Percentiles rank a stretch among this genome's conserved stretches.
Conservation (phyloP, 2,888 invertebrate species). For the Agonum fuliginosum region DNA sequence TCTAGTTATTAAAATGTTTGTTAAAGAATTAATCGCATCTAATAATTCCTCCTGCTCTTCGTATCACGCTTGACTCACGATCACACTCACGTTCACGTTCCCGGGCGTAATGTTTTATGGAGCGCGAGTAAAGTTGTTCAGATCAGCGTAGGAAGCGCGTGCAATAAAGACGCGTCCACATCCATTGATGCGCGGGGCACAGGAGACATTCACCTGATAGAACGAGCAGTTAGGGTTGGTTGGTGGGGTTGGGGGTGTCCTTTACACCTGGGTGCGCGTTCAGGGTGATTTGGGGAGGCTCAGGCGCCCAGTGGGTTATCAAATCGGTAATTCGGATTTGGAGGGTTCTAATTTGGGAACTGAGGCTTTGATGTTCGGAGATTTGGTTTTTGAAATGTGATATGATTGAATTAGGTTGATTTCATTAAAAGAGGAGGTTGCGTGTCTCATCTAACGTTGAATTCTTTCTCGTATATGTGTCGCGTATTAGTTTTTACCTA, state of each 20-base stretch:
- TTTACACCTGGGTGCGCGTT: conserved; percentile 36
- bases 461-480: too few species aligned
- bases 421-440: too few species aligned
- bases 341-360: background rate
- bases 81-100: conserved; percentile 10
- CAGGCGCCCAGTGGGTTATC: background rate
- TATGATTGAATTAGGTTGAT: too few species aligned
- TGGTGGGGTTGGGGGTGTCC: conserved; percentile 18
- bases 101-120: conserved; percentile 35
- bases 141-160: background rate
- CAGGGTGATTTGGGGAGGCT: background rate
- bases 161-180: conserved; percentile 29
- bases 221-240: too few species aligned
- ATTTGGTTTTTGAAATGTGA: too few species aligned
- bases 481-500: too few species aligned
- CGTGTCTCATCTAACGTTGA: too few species aligned
- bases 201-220: conserved; percentile 34
- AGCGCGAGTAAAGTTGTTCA: conserved; percentile 40
- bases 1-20: too few species aligned
- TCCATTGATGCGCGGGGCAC: conserved; percentile 19
- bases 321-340: too few species aligned
- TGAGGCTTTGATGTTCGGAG: background rate
- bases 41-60: too few species aligned
- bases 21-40: too few species aligned
- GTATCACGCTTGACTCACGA: conserved; percentile 7